A percentile compares a stretch with the other conserved stretches of the same genome.
phyloP scores from a whole-genome alignment of 1,140 invertebrate genomes.

The Bombus confusus region DNA sequence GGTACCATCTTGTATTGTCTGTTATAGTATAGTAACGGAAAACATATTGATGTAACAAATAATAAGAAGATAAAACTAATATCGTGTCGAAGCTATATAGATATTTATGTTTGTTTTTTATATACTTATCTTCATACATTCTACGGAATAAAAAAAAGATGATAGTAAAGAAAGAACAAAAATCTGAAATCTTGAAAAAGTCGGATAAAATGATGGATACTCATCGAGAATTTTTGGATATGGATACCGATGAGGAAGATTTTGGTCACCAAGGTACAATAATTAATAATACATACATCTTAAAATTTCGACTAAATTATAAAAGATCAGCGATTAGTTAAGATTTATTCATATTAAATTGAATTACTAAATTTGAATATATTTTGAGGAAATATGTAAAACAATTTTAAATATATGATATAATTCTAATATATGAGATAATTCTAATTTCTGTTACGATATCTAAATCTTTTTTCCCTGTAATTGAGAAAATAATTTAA shows the following conservation, averaged over 20 bases:
- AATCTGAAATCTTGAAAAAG: slow-evolving; percentile 59
- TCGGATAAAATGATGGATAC: slow-evolving; percentile 68
- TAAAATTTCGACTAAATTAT: not conserved
- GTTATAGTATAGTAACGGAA: not conserved
- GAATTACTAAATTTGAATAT: not conserved
- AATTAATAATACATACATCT: not conserved
- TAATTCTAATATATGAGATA: no score
- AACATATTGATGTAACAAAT: slow-evolving; percentile 34
- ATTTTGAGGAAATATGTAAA: not conserved
- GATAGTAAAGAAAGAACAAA: slow-evolving; percentile 61
- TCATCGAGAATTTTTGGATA: slow-evolving; percentile 78
- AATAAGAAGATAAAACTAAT: not conserved
- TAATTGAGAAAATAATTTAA: not conserved
- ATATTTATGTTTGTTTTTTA: not conserved
- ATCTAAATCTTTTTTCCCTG: not conserved
- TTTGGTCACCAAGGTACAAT: slow-evolving; percentile 75
- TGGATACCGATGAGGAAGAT: slow-evolving; percentile 80
- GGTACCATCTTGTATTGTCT: no score
- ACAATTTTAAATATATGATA: not conserved
- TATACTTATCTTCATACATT: not conserved
- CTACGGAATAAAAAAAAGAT: slow-evolving; percentile 16
- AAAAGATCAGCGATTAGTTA: not conserved
- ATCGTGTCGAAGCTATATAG: not conserved
- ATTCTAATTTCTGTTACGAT: not conserved
- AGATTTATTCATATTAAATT: not conserved